Percentiles rank a stretch among this genome's conserved stretches.
phyloP scores from a whole-genome alignment of 1,140 invertebrate species.

The Reticulitermes speratus region DNA sequence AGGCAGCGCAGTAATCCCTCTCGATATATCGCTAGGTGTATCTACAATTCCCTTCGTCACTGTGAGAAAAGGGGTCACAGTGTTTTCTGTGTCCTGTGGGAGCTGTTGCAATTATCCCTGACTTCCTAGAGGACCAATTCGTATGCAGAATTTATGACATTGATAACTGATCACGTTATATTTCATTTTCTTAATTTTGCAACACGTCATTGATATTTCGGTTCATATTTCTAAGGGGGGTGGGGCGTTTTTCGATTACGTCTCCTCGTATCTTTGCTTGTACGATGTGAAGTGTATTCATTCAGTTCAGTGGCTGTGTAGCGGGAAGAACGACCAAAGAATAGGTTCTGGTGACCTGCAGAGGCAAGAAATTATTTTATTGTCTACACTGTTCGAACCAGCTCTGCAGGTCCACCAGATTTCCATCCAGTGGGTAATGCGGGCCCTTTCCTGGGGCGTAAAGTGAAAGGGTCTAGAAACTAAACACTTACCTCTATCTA shows the following conservation, averaged over 20 bases:
- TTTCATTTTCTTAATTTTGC: background rate
- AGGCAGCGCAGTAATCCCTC: too few relatives aligned
- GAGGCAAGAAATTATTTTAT: too few relatives aligned
- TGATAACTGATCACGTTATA: background rate
- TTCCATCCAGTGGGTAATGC: too few relatives aligned
- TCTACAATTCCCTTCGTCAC: too few relatives aligned
- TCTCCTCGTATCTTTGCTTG: background rate
- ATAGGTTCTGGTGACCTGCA: too few relatives aligned
- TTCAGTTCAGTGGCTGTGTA: background rate
- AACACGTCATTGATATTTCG: background rate
- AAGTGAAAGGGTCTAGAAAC: too few relatives aligned
- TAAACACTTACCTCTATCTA: too few relatives aligned
- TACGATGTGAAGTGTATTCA: background rate
- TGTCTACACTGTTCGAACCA: too few relatives aligned
- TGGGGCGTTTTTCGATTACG: background rate
- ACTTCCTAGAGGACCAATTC: background rate
- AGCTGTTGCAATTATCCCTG: background rate
- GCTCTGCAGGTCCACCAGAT: too few relatives aligned
- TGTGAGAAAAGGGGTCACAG: background rate
- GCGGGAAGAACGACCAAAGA: too few relatives aligned
- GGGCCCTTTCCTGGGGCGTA: too few relatives aligned
- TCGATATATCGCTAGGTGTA: too few relatives aligned
- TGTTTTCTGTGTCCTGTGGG: background rate
- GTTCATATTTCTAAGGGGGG: background rate
- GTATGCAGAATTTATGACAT: background rate